Percentiles rank a stretch among this genome's conserved stretches.
phyloP scores from a whole-genome alignment of 2,888 invertebrate species.

The Morinoia aosen region DNA sequence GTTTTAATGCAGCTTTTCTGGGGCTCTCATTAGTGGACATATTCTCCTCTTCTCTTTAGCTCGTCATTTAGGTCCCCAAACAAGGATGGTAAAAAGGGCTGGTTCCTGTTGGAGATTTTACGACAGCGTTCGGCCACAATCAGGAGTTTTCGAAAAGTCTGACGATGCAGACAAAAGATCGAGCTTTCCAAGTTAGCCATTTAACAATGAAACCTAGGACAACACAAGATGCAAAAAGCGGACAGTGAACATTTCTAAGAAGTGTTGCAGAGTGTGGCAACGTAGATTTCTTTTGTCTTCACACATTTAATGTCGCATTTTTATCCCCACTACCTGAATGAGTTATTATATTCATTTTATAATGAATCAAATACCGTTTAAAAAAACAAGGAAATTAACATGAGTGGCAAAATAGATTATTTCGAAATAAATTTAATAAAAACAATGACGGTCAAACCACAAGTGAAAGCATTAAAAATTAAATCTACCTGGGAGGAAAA shows the following conservation, averaged over 20 bases:
- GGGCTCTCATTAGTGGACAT: slow-evolving; percentile 48
- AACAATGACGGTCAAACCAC: too few species aligned
- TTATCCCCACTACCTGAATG: neutral
- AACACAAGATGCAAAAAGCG: neutral
- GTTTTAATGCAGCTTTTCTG: neutral
- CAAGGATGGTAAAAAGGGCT: neutral
- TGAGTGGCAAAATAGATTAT: neutral
- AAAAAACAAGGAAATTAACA: neutral
- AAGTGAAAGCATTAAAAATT: too few species aligned
- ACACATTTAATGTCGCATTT: neutral
- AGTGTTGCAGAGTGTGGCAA: neutral
- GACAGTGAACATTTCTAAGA: neutral
- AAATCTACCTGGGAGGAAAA: neutral
- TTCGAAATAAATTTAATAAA: neutral
- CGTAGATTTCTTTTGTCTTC: neutral
- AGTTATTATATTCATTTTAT: neutral
- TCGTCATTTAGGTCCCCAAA: neutral
- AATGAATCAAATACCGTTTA: neutral
- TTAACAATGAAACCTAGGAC: neutral
- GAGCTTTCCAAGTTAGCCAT: slow-evolving; percentile 16
- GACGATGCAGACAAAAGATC: neutral
- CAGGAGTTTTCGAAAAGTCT: slow-evolving; percentile 27
- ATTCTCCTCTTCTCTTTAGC: neutral
- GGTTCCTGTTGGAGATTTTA: neutral
- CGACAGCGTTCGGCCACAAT: neutral